These are phyloP conservation scores for Sinosuthora webbiana DNA, from an alignment of 2,113 vertebrate species.

Conservation along the genomic window DNA sequence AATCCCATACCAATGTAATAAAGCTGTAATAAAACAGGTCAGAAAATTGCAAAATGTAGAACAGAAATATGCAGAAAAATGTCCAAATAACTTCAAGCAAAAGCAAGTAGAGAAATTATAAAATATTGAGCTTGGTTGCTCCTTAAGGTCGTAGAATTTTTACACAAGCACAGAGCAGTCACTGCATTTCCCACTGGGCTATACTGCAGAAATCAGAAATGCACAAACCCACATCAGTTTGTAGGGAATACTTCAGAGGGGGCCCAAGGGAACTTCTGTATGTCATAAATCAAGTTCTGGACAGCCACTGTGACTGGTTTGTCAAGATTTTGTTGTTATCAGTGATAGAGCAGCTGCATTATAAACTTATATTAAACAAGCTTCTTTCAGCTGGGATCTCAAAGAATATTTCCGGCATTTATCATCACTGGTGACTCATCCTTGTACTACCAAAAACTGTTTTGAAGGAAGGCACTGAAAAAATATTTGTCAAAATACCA, in stretches of 20 bases:
- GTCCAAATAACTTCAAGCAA: background rate
- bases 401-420: background rate
- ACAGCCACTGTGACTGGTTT: background rate
- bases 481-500: background rate
- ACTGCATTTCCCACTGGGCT: background rate
- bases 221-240: background rate
- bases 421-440: background rate
- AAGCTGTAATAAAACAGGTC: background rate
- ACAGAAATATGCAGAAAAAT: background rate
- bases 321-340: background rate
- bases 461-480: slow-evolving; percentile 1
- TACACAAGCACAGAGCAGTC: background rate
- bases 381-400: background rate
- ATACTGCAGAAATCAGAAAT: background rate
- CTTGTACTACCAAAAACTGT: background rate
- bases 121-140: background rate
- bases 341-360: background rate
- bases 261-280: background rate
- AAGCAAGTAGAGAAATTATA: background rate
- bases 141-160: background rate
- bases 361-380: background rate
- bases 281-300: background rate
- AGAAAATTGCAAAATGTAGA: background rate
- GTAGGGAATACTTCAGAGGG: background rate
- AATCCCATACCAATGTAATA: background rate